Evolutionary conservation across 2,888 invertebrate species (phyloP).

Genomic region (Cheilosia urbana): DNA sequence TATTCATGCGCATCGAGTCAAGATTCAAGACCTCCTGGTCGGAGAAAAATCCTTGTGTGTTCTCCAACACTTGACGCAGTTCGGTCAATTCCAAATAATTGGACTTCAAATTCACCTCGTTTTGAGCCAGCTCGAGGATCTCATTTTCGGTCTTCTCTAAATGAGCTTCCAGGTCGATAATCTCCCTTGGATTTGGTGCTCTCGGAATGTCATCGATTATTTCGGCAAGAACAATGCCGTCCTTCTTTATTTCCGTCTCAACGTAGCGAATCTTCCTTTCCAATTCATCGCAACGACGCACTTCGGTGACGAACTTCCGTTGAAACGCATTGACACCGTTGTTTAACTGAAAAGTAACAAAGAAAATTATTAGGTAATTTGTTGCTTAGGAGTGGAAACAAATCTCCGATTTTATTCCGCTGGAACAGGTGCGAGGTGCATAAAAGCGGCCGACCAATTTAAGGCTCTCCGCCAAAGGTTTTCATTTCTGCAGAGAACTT

Average conservation of each 20-base stretch:
- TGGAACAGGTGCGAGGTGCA: no score
- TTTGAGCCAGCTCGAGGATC: slow-evolving; percentile 96
- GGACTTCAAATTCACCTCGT: slow-evolving; percentile 96
- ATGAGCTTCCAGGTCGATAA: slow-evolving; percentile 92
- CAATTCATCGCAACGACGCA: slow-evolving; percentile 93
- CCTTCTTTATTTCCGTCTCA: slow-evolving; percentile 92
- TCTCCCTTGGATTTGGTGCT: slow-evolving; percentile 91
- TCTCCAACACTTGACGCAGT: slow-evolving; percentile 95
- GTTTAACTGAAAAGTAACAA: slow-evolving; percentile 87
- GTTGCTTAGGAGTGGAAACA: background rate
- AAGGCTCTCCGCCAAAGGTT: no score
- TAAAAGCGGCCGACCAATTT: no score
- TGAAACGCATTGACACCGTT: slow-evolving; percentile 92
- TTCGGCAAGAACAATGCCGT: slow-evolving; percentile 90
- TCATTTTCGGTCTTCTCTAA: slow-evolving; percentile 98
- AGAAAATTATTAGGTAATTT: background rate
- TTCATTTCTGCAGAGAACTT: no score
- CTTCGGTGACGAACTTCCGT: slow-evolving; percentile 93
- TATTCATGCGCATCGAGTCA: slow-evolving; percentile 87
- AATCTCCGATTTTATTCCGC: no score
- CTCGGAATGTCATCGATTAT: slow-evolving; percentile 88
- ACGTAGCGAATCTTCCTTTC: slow-evolving; percentile 92
- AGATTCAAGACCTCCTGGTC: slow-evolving; percentile 83
- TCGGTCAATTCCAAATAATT: slow-evolving; percentile 97
- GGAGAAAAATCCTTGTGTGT: slow-evolving; percentile 89